These are phyloP conservation scores for Branchinecta lindahli DNA, from an alignment of 1,140 invertebrate genomes.

Conservation along the genomic window DNA sequence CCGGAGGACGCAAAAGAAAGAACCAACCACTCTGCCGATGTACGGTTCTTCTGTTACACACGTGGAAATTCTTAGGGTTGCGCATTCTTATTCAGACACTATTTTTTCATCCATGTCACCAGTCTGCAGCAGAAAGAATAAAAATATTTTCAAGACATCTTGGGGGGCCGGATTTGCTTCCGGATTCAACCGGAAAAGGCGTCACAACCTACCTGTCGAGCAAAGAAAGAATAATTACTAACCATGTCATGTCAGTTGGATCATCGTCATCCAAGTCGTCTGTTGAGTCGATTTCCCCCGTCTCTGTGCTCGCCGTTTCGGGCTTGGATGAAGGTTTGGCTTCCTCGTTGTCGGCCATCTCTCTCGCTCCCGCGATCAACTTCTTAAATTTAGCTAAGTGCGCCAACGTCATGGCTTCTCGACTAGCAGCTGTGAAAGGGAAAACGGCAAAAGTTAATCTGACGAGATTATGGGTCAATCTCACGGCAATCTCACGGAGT, in stretches of 20 bases:
- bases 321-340: conserved; percentile 15
- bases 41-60: too few species aligned
- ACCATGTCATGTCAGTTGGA: conserved; percentile 21
- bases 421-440: conserved; percentile 23
- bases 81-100: too few species aligned
- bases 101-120: too few species aligned
- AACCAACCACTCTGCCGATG: too few species aligned
- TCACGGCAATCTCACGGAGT: too few species aligned
- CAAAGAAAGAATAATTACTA: not conserved
- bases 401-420: conserved; percentile 46
- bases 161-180: too few species aligned
- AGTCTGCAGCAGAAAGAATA: too few species aligned
- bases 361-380: conserved; percentile 50
- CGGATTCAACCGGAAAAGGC: too few species aligned
- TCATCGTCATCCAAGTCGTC: conserved; percentile 27
- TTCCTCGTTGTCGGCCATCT: conserved; percentile 33
- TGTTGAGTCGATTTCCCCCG: conserved; percentile 29
- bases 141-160: too few species aligned
- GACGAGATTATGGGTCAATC: not conserved
- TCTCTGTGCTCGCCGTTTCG: conserved; percentile 26
- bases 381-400: conserved; percentile 66
- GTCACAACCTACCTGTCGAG: too few species aligned
- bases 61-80: too few species aligned
- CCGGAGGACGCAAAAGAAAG: too few species aligned
- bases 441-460: not conserved